These are phyloP conservation scores for Dryobates pubescens DNA, from an alignment of 2,797 vertebrate species.

Conservation along the genomic window DNA sequence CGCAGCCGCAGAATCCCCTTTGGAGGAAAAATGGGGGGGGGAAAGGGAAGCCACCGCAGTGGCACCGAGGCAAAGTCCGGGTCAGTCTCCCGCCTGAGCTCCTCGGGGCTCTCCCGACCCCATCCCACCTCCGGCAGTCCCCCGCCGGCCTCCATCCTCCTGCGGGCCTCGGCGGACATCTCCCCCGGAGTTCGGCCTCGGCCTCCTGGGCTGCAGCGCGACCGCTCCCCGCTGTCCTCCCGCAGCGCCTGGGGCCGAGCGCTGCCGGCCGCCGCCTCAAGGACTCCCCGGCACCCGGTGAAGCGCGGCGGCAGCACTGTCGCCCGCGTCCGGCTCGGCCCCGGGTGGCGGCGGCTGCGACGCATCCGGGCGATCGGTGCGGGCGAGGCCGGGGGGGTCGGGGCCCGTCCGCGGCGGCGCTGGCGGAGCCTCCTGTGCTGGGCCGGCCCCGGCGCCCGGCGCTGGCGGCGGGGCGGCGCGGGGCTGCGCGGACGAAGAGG, in stretches of 20 bases:
- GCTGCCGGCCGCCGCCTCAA: not conserved
- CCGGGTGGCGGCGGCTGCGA: not conserved
- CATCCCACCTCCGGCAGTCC: not conserved
- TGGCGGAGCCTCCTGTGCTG: conserved; percentile 13
- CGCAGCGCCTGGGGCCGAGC: not conserved
- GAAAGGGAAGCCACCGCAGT: not conserved
- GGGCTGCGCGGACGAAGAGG: not conserved
- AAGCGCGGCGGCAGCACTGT: not conserved
- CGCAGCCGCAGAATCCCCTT: conserved; percentile 43
- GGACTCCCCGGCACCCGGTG: not conserved
- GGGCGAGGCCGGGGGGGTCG: not conserved
- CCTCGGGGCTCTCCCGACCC: not conserved
- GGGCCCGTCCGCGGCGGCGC: not conserved
- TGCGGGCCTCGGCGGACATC: not conserved
- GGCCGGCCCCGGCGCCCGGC: conserved; percentile 50
- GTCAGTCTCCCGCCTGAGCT: not conserved
- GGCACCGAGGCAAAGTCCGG: not conserved
- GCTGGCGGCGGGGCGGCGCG: conserved; percentile 62
- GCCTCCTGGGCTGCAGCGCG: not conserved
- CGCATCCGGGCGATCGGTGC: conserved; percentile 22
- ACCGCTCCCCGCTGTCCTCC: not conserved
- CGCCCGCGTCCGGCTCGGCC: not conserved
- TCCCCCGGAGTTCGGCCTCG: not conserved
- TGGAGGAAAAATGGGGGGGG: not conserved
- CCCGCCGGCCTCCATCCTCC: not conserved